Base-by-base conservation (phyloP, 2,797 vertebrate genomes). In the Hypotaenidia okinawae region DNA sequence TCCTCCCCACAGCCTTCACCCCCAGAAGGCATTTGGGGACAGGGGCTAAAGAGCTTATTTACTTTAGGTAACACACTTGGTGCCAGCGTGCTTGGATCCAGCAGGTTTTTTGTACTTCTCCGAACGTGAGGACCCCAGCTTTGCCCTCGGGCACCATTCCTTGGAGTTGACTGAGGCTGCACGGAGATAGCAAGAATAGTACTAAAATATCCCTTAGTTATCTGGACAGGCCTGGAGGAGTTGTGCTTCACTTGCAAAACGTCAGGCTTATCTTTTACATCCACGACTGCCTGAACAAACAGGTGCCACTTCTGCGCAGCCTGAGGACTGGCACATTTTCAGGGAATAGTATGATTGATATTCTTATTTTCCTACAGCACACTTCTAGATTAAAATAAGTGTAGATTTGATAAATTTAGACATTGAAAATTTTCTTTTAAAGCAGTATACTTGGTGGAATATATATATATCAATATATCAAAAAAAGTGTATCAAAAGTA, bases 31-130 rank as follows among this genome's bases (percentile, higher is more conserved):
- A 59, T 89, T 5, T 92, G 61, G 78, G 95, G 93, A 87, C 72
- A 92, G 32, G 70, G 67, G 87, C 80, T 88, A 74, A 96, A 91
- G 35, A 88, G 62, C 32, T 92, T 19, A 61, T 94, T 96, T 97
- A 91, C 91, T 89, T 93, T 93, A 66, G 74, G 88, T 67, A 86
- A 84, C 58, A 23, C 21, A 37, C 25, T 23, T 27, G 47, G 68
- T 95, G 90, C 82, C 84, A 88, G 74, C 1, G 2, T 47, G 64
- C 45, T 94, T 86, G 87, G 62, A 54, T 51, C 45, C 85, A 89
- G 49, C 51, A 70, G 51, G 30, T 7, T 63, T 81, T 81, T 80
- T 54, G 75, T 11, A 4, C 14, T 91, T 93, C 76, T 70, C 47
- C 77, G 37, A 32, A 82, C 21, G 19, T 3, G 2, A 12, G 24